phyloP scores from a whole-genome alignment of 2,888 invertebrate species.

The Dynastes maya region DNA sequence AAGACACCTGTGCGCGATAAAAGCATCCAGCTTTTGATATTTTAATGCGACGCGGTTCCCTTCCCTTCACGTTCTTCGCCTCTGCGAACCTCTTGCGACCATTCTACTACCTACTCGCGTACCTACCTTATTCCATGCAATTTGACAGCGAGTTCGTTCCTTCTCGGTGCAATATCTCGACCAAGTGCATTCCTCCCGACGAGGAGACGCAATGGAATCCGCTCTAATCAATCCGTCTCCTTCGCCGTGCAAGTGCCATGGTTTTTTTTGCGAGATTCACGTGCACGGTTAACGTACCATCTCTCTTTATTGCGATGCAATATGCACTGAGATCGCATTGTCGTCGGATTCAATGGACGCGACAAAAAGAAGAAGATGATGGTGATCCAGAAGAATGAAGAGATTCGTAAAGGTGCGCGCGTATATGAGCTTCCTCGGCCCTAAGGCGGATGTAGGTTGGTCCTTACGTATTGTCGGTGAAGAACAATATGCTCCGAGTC shows the following conservation, averaged over 20 bases:
- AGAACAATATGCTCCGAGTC: neutral
- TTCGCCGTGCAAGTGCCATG: neutral
- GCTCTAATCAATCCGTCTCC: slow-evolving; percentile 26
- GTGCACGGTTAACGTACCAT: neutral
- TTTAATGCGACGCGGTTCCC: slow-evolving; percentile 24
- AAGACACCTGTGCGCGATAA: slow-evolving; percentile 42
- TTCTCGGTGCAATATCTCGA: slow-evolving; percentile 20
- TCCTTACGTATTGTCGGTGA: neutral
- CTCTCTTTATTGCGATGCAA: neutral
- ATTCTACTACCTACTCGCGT: slow-evolving; percentile 5
- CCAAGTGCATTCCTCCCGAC: slow-evolving; percentile 19
- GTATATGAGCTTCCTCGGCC: neutral
- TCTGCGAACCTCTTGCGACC: neutral
- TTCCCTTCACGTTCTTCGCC: neutral
- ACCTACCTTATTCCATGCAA: slow-evolving; percentile 1
- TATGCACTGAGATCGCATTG: neutral
- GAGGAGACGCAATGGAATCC: neutral
- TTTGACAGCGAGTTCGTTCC: slow-evolving; percentile 13
- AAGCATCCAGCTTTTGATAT: slow-evolving; percentile 35
- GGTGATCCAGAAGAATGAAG: slow-evolving; percentile 6
- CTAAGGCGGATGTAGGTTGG: slow-evolving; percentile 13
- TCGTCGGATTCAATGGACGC: neutral
- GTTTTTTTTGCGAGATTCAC: slow-evolving; percentile 7
- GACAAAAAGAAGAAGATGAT: slow-evolving; percentile 1
- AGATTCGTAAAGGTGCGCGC: neutral